A percentile compares a stretch with the other conserved stretches of the same genome.
phyloP scores from a whole-genome alignment of 2,113 vertebrate genomes.

The Cyprinus carpio region DNA sequence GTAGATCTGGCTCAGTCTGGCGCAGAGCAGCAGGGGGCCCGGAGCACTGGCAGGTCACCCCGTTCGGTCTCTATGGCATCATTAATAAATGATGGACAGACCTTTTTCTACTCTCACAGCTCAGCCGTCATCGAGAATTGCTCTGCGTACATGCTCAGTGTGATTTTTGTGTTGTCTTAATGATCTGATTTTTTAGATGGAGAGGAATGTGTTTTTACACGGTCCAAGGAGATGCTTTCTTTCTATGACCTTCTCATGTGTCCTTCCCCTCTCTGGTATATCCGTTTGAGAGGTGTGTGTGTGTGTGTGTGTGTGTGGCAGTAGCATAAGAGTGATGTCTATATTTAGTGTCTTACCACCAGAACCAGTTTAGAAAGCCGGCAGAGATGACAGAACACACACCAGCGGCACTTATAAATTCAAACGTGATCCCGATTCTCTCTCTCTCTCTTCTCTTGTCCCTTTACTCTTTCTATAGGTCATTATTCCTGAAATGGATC shows the following conservation, averaged over 20 bases:
- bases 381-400: constrained; percentile 68
- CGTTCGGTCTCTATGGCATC: constrained; percentile 11
- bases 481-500: constrained; percentile 66
- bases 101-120: constrained; percentile 9
- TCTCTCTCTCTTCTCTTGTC: background rate
- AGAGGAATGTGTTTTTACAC: background rate
- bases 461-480: constrained; percentile 46
- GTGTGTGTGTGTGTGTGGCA: background rate
- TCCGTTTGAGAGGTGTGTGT: background rate
- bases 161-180: background rate
- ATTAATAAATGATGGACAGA: constrained; percentile 42
- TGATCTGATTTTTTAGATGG: background rate
- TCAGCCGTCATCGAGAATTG: background rate
- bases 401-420: constrained; percentile 63
- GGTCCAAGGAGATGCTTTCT: background rate
- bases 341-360: constrained; percentile 68
- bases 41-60: constrained; percentile 29
- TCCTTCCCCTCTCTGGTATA: constrained; percentile 9
- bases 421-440: constrained; percentile 60
- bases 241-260: constrained; percentile 33
- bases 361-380: constrained; percentile 65
- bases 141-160: background rate
- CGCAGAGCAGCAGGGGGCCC: constrained; percentile 22
- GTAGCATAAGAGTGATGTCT: constrained; percentile 48
- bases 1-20: constrained; percentile 28